Conservation (phyloP, 2,888 invertebrate genomes). For the Drepana falcataria region DNA sequence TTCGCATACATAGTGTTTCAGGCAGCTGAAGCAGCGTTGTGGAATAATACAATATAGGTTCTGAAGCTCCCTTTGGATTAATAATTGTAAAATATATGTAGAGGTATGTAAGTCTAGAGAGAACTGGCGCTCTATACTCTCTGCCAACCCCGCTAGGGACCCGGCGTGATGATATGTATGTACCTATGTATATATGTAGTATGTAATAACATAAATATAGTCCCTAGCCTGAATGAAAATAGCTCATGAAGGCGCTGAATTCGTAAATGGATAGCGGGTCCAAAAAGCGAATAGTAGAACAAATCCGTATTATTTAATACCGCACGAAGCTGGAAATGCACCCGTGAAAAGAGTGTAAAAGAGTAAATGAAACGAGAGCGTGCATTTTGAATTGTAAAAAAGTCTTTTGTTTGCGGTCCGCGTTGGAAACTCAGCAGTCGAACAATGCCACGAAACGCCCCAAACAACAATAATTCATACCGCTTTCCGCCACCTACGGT, state of each 20-base stretch:
- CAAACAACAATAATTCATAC: conserved; percentile 78
- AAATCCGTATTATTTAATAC: conserved; percentile 72
- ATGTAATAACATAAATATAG: neutral
- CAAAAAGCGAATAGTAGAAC: conserved; percentile 60
- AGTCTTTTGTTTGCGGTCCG: conserved; percentile 69
- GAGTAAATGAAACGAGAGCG: conserved; percentile 77
- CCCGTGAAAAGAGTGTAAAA: conserved; percentile 71
- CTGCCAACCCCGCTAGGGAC: too few relatives aligned
- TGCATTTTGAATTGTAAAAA: conserved; percentile 76
- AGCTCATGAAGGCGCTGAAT: conserved; percentile 23
- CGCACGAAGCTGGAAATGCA: conserved; percentile 70
- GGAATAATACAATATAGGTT: neutral
- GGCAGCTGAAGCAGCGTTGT: too few relatives aligned
- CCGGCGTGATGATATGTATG: too few relatives aligned
- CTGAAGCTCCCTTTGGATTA: too few relatives aligned
- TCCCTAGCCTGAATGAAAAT: conserved; percentile 25
- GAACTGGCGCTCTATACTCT: too few relatives aligned
- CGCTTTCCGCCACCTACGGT: conserved; percentile 77
- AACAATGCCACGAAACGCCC: conserved; percentile 71
- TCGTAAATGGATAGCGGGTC: conserved; percentile 34
- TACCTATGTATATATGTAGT: too few relatives aligned
- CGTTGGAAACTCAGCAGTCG: conserved; percentile 62
- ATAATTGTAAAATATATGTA: too few relatives aligned
- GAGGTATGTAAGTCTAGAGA: too few relatives aligned
- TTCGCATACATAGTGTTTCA: too few relatives aligned